A percentile compares a stretch with the other conserved stretches of the same genome.
Evolutionary conservation across 2,797 vertebrate species (phyloP).

Genomic region (Cetoscarus ocellatus): DNA sequence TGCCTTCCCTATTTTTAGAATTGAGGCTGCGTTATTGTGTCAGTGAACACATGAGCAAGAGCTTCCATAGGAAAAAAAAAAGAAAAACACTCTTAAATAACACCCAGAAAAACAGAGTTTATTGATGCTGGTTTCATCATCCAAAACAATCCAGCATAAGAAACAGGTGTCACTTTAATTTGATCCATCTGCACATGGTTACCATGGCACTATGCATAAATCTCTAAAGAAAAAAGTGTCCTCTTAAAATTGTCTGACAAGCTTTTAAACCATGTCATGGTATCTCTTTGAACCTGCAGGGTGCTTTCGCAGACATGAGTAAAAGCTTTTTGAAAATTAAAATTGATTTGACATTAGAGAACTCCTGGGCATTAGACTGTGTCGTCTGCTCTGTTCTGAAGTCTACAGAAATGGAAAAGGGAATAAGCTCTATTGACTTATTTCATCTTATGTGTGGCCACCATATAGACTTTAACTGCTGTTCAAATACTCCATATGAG

Average conservation of each 20-base stretch:
- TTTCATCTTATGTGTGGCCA: slow-evolving; percentile 21
- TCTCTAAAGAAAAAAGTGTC: slow-evolving; percentile 27
- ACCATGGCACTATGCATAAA: slow-evolving; percentile 1
- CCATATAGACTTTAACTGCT: slow-evolving; percentile 7
- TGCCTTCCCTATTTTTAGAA: neutral
- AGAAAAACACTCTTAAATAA: slow-evolving; percentile 17
- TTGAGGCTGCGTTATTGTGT: neutral
- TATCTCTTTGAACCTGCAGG: slow-evolving; percentile 45
- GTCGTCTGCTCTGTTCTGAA: slow-evolving; percentile 51
- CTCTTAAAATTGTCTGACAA: slow-evolving; percentile 26
- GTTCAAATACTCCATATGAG: neutral
- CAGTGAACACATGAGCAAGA: slow-evolving; percentile 1
- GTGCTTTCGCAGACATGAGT: slow-evolving; percentile 62
- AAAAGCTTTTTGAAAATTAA: slow-evolving; percentile 72
- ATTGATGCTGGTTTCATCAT: slow-evolving; percentile 34
- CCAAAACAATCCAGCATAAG: slow-evolving; percentile 1
- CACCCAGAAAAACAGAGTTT: slow-evolving; percentile 24
- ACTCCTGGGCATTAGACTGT: slow-evolving; percentile 59
- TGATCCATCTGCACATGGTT: slow-evolving; percentile 20
- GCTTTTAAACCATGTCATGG: slow-evolving; percentile 35
- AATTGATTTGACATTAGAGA: slow-evolving; percentile 78
- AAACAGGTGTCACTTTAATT: slow-evolving; percentile 28
- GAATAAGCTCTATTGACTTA: slow-evolving; percentile 40
- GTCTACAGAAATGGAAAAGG: slow-evolving; percentile 41
- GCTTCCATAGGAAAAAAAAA: neutral